Conservation (phyloP, 2,797 vertebrate genomes). For the Helostoma temminkii region DNA sequence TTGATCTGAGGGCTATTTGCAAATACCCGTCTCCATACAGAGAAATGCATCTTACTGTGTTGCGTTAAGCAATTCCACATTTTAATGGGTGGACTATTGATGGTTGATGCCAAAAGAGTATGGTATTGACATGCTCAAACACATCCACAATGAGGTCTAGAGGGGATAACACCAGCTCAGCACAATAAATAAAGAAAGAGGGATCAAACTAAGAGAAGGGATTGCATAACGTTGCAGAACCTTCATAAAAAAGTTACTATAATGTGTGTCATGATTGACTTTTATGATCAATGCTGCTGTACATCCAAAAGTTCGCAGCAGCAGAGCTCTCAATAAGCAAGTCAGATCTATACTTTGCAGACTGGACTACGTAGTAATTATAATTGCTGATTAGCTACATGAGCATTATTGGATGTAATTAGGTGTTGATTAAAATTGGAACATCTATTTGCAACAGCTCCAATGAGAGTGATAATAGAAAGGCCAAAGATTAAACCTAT, state of each 20-base stretch:
- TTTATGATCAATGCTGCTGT: constrained; percentile 76
- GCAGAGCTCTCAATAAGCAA: constrained; percentile 46
- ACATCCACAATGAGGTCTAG: constrained; percentile 79
- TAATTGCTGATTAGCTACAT: constrained; percentile 74
- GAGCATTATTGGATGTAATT: constrained; percentile 79
- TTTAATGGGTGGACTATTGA: constrained; percentile 82
- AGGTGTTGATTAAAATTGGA: constrained; percentile 78
- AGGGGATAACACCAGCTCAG: constrained; percentile 77
- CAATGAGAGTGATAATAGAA: constrained; percentile 59
- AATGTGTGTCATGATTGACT: constrained; percentile 79
- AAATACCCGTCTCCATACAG: constrained; percentile 70
- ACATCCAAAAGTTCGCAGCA: constrained; percentile 52
- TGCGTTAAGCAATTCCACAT: constrained; percentile 80
- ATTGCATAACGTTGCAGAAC: constrained; percentile 62
- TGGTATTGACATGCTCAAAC: constrained; percentile 75
- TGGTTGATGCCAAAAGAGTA: constrained; percentile 79
- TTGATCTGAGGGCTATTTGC: constrained; percentile 81
- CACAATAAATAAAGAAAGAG: constrained; percentile 75
- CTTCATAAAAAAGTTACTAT: constrained; percentile 79
- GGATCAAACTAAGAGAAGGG: constrained; percentile 66
- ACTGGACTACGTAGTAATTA: constrained; percentile 70
- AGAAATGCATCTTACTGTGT: constrained; percentile 79
- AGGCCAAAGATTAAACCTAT: constrained; percentile 36
- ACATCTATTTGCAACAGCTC: constrained; percentile 60
- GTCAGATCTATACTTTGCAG: constrained; percentile 70